These are phyloP conservation scores for Streblospio benedicti DNA, from an alignment of 1,140 invertebrate genomes.

Conservation along the genomic window DNA sequence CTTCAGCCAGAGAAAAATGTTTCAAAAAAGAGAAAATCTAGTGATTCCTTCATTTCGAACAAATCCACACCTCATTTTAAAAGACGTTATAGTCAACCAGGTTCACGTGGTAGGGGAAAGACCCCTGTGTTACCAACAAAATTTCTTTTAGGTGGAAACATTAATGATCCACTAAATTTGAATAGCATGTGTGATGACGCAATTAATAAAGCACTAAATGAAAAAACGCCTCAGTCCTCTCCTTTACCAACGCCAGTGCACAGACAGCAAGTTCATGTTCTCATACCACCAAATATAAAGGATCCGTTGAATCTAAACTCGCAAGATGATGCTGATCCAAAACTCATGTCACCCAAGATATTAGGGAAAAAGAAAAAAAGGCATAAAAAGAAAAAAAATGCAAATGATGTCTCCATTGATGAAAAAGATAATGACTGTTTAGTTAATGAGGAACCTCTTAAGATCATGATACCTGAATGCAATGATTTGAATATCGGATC, in stretches of 20 bases:
- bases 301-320: conserved; percentile 81
- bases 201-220: conserved; percentile 67
- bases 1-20: too few species aligned
- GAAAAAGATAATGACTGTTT: conserved; percentile 3
- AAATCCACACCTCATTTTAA: too few species aligned
- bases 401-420: conserved; percentile 2
- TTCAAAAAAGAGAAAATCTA: too few species aligned
- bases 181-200: conserved; percentile 80
- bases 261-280: conserved; percentile 75
- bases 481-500: neutral
- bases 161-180: conserved; percentile 86
- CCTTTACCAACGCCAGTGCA: conserved; percentile 77
- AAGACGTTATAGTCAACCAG: too few species aligned
- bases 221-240: conserved; percentile 76
- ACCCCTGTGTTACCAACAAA: conserved; percentile 81
- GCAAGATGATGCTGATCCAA: conserved; percentile 55
- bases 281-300: conserved; percentile 82
- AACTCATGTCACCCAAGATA: conserved; percentile 47
- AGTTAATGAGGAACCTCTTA: conserved; percentile 12
- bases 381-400: conserved; percentile 48
- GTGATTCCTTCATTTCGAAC: too few species aligned
- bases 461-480: neutral
- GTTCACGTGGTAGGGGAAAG: too few species aligned
- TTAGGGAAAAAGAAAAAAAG: conserved; percentile 52
- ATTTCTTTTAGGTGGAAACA: conserved; percentile 88